Evolutionary conservation across 2,797 vertebrate genomes (phyloP).

Genomic region (Myoxocephalus aenaeus): DNA sequence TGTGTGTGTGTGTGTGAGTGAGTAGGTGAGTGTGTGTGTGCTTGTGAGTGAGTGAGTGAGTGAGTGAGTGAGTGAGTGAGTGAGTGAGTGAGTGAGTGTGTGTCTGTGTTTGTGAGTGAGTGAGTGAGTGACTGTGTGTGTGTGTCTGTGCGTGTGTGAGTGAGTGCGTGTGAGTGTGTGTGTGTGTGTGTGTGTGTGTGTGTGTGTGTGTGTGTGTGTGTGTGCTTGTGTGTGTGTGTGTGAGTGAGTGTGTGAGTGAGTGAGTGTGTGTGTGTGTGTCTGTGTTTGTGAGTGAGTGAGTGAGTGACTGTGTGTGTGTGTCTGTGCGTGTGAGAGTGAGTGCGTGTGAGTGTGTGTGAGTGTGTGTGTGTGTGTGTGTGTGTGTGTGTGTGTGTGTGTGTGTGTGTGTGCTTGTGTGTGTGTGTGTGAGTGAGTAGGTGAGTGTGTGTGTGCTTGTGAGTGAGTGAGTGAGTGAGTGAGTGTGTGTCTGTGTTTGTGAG

Average conservation of each 20-base stretch:
- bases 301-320: conserved; percentile 23
- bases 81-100: conserved; percentile 25
- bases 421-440: conserved; percentile 7
- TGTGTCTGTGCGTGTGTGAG: conserved; percentile 19
- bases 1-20: conserved; percentile 9
- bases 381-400: conserved; percentile 5
- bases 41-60: no score
- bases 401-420: no score
- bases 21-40: conserved; percentile 31
- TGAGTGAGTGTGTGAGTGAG: no score
- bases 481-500: conserved; percentile 15
- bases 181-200: conserved; percentile 9
- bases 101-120: no score
- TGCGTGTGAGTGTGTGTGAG: conserved; percentile 18
- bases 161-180: conserved; percentile 15
- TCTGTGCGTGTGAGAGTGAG: conserved; percentile 3
- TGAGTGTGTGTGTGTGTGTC: conserved; percentile 24
- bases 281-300: conserved; percentile 5
- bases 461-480: no score
- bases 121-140: no score
- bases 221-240: conserved; percentile 6
- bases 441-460: conserved; percentile 5
- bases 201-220: conserved; percentile 16
- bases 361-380: conserved; percentile 16
- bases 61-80: conserved; percentile 3